Evolutionary conservation across 2,797 vertebrate genomes (phyloP), one percentile per base, ranked within the genome.

Genomic region (Sebastiscus tertius): DNA sequence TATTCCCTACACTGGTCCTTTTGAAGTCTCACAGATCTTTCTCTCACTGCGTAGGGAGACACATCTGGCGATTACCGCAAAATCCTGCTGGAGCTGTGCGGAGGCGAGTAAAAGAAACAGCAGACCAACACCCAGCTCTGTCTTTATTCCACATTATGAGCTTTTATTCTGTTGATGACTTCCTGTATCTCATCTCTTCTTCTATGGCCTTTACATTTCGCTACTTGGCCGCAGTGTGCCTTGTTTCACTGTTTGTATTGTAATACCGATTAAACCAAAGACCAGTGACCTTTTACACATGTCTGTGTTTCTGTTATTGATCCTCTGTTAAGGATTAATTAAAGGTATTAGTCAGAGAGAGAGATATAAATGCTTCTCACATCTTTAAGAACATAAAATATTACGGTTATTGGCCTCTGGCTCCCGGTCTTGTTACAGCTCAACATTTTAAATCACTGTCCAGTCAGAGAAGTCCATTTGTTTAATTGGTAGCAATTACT

Each of bases 21-120:
- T 68, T 75, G 39, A 82, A 72, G 63, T 71, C 71, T 89, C 39
- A 79, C 54, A 24, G 11, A 42, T 70, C 27, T 76, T 68, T 81
- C 24, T 83, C 14, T 82, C 24, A 1, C 39, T 81, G 84, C 62
- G 54, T 85, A 99, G 98, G 97, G 97, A 67, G 98, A 99, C 88
- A 98, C 98, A 61, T 99, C 98, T 4, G 98, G 98, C 24, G 98
- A 99, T 93, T 99, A 99, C 93, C 95, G 96, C 88, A 99, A 98
- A 94, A 97, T 97, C 90, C 95, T 99, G n/a, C 95, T 99, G 88
- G 97, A 97, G 89, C 94, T 99, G 84, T 99, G 97, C 26, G 98
- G 98, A 59, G 97, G 96, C 85, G 98, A 98, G 18, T 97, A 96
- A 92, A 96, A 93, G 95, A 67, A 0, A 14, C 16, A 14, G 8